phyloP scores from a whole-genome alignment of 2,797 vertebrate species.

The Pangasius djambal region DNA sequence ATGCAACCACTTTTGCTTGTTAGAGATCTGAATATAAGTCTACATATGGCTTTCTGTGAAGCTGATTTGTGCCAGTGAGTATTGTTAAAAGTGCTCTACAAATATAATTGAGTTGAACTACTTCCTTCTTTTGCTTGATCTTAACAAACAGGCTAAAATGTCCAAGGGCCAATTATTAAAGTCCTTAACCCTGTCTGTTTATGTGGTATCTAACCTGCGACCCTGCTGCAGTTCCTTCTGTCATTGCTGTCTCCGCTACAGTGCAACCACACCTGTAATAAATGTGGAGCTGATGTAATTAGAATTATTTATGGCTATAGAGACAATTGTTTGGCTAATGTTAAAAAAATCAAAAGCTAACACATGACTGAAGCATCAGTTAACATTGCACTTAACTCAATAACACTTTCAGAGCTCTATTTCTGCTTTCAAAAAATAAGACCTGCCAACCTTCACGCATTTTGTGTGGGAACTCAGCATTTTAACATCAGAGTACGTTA shows the following conservation, averaged over 20 bases:
- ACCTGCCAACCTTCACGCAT: too few species aligned
- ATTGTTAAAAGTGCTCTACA: neutral
- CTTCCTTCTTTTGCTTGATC: neutral
- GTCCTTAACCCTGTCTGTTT: neutral
- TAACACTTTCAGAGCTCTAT: too few species aligned
- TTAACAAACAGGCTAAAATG: neutral
- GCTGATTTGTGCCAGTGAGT: neutral
- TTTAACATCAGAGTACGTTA: too few species aligned
- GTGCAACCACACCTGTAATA: neutral
- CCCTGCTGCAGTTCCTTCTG: neutral
- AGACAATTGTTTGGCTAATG: too few species aligned
- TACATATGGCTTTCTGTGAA: neutral
- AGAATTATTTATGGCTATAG: too few species aligned
- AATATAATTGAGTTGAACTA: neutral
- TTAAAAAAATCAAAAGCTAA: too few species aligned
- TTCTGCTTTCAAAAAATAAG: too few species aligned
- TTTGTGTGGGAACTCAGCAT: too few species aligned
- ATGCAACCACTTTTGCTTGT: neutral
- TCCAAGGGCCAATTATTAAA: too few species aligned
- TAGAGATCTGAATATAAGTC: neutral
- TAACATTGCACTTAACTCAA: too few species aligned
- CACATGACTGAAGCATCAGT: too few species aligned
- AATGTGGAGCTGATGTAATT: too few species aligned
- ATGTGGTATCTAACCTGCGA: neutral
- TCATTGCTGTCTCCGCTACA: neutral